Conservation (phyloP, 2,797 vertebrate genomes). For the Semotilus atromaculatus region DNA sequence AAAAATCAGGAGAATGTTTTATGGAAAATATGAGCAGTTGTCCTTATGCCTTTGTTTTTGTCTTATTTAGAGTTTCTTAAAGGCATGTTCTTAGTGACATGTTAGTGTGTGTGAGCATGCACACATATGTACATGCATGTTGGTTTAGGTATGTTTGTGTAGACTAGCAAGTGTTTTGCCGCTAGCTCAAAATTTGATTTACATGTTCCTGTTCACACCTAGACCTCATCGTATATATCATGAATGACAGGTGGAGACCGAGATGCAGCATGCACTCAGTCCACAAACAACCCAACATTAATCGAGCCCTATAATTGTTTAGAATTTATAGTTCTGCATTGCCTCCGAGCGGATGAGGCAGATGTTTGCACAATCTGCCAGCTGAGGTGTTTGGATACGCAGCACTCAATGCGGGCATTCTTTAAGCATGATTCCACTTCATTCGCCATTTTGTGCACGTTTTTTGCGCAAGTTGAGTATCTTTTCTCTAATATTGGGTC, state of each 20-base stretch:
- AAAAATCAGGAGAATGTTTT: constrained; percentile 18
- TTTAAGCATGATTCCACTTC: constrained; percentile 35
- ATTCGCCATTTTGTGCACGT: neutral
- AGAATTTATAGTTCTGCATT: constrained; percentile 73
- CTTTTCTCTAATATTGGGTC: neutral
- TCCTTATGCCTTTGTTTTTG: neutral
- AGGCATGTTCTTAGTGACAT: neutral
- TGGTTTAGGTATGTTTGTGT: neutral
- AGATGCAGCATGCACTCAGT: constrained; percentile 60
- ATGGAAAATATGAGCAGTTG: constrained; percentile 30
- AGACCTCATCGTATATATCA: constrained; percentile 46
- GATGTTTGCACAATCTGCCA: constrained; percentile 53
- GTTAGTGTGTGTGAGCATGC: neutral
- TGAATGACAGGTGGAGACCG: constrained; percentile 69
- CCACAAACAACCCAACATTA: constrained; percentile 70
- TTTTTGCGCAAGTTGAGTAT: neutral
- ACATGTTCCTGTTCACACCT: constrained; percentile 65
- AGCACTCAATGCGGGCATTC: constrained; percentile 64
- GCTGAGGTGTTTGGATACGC: constrained; percentile 46
- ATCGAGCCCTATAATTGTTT: constrained; percentile 74
- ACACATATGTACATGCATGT: constrained; percentile 1
- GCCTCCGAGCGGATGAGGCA: constrained; percentile 63
- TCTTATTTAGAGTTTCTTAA: neutral
- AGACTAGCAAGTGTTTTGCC: constrained; percentile 42
- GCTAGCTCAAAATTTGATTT: constrained; percentile 67